A percentile compares a stretch with the other conserved stretches of the same genome.
phyloP scores from a whole-genome alignment of 1,140 invertebrate species.

The Drosophila bifasciata region DNA sequence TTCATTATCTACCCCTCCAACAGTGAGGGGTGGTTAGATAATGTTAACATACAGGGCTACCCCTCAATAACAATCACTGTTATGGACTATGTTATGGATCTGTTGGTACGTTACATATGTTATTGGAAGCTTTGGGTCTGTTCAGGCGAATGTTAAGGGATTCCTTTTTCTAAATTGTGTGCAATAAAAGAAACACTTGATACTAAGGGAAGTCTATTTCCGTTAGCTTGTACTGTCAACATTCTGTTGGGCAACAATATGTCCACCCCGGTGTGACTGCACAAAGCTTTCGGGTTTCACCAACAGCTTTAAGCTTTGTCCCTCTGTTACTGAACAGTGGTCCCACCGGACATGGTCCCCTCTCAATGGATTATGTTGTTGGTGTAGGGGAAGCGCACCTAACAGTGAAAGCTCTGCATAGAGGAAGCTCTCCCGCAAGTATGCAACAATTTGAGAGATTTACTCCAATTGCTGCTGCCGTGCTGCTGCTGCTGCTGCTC shows the following conservation, averaged over 20 bases:
- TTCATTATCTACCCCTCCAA: conserved; percentile 29
- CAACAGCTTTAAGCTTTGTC: conserved; percentile 40
- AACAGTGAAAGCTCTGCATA: conserved; percentile 5
- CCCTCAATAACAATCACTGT: conserved; percentile 3
- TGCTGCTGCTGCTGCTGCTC: conserved; percentile 42
- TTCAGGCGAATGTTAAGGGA: too few relatives aligned
- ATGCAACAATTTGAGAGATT: conserved; percentile 15
- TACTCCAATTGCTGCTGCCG: conserved; percentile 1
- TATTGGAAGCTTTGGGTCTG: conserved; percentile 8
- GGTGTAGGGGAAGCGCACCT: conserved; percentile 17
- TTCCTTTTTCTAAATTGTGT: neutral
- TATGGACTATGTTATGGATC: neutral
- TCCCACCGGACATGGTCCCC: neutral
- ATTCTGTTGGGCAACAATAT: too few relatives aligned
- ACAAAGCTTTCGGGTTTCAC: conserved; percentile 26
- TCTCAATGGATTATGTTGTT: neutral
- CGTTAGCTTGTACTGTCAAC: too few relatives aligned
- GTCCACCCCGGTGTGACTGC: too few relatives aligned
- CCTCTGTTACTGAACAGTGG: conserved; percentile 11
- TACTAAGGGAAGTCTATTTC: too few relatives aligned
- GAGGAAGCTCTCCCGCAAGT: conserved; percentile 15
- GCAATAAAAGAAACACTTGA: too few relatives aligned
- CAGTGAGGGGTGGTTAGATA: conserved; percentile 65
- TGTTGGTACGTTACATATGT: neutral
- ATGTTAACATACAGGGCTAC: conserved; percentile 34